Conservation (phyloP, 2,113 vertebrate genomes). For the Thermophis baileyi region DNA sequence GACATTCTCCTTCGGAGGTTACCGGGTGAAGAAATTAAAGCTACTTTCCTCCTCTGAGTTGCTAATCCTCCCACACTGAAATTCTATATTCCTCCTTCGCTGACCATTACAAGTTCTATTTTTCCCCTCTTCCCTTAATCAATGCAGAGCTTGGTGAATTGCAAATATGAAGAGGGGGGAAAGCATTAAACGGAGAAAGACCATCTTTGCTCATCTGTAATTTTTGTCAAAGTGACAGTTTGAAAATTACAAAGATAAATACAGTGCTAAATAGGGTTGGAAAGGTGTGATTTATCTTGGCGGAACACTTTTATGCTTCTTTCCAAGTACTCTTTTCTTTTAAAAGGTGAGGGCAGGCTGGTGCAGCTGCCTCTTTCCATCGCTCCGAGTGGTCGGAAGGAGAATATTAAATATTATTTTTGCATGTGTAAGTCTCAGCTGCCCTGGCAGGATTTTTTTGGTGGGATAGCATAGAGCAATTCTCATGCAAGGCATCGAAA, state of each 20-base stretch:
- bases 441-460: neutral
- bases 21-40: slow-evolving; percentile 61
- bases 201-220: slow-evolving; percentile 73
- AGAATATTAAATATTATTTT: slow-evolving; percentile 13
- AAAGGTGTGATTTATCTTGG: slow-evolving; percentile 75
- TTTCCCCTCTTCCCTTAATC: slow-evolving; percentile 70
- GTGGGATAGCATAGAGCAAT: too few species aligned
- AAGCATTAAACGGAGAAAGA: slow-evolving; percentile 77
- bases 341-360: slow-evolving; percentile 61
- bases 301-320: slow-evolving; percentile 68
- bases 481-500: neutral
- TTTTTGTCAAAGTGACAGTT: slow-evolving; percentile 78
- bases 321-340: slow-evolving; percentile 71
- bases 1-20: slow-evolving; percentile 46
- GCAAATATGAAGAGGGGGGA: slow-evolving; percentile 68
- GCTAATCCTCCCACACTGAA: slow-evolving; percentile 47
- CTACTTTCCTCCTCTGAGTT: slow-evolving; percentile 44
- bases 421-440: neutral
- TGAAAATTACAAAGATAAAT: slow-evolving; percentile 77
- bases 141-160: slow-evolving; percentile 71
- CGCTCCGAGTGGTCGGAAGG: slow-evolving; percentile 8
- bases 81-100: slow-evolving; percentile 58
- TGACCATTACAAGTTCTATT: slow-evolving; percentile 61
- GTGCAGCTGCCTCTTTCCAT: slow-evolving; percentile 60
- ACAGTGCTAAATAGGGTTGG: slow-evolving; percentile 73